Evolutionary conservation across 2,113 vertebrate species (phyloP).

Genomic region (Pardalotus punctatus): DNA sequence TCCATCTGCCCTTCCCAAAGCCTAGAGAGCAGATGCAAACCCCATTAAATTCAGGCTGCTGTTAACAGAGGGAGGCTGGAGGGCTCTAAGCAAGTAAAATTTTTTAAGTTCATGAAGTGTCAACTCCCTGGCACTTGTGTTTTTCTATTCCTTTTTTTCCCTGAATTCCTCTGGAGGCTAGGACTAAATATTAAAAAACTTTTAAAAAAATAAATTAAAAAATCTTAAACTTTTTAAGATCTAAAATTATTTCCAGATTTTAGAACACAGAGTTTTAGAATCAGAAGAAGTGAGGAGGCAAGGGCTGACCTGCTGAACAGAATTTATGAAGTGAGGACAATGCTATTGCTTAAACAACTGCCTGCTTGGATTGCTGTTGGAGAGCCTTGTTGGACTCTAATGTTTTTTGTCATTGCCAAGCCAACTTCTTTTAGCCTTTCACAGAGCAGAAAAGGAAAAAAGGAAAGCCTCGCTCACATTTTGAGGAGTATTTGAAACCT

Average conservation of each 20-base stretch:
- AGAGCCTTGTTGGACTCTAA: neutral
- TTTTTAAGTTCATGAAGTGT: neutral
- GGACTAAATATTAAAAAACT: neutral
- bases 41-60: neutral
- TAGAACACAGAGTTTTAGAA: neutral
- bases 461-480: neutral
- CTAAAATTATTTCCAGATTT: neutral
- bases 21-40: neutral
- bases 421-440: neutral
- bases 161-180: neutral
- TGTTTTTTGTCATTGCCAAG: neutral
- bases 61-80: neutral
- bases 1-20: neutral
- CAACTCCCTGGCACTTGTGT: neutral
- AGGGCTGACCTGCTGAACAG: neutral
- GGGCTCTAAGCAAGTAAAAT: neutral
- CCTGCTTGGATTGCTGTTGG: neutral
- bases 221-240: neutral
- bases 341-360: conserved; percentile 2
- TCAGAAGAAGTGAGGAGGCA: neutral
- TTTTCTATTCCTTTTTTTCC: neutral
- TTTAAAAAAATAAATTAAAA: neutral
- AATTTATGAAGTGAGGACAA: neutral
- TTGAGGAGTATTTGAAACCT: conserved; percentile 25
- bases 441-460: neutral